Evolutionary conservation across 2,113 vertebrate genomes (phyloP), one percentile per base, ranked within the genome.

Genomic region (Phocoena sinus): DNA sequence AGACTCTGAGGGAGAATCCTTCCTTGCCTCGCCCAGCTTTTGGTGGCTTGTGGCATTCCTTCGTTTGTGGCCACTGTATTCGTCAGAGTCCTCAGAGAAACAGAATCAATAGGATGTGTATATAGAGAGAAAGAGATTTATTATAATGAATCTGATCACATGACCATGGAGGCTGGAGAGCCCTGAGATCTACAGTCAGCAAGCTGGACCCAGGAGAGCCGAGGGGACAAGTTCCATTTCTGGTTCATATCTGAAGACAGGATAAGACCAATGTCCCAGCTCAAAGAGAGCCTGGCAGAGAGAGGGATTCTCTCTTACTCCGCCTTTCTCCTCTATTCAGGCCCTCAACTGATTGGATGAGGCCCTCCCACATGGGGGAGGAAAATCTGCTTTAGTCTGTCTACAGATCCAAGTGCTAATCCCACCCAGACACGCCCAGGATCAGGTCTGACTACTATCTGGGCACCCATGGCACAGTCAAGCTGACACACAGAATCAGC

Each of bases 281-380:
- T 70, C 44, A 10, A 2, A 28, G 33, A 50, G 10, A n/a, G 83
- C 25, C 50, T 0, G 13, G 21, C 20, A 11, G 23, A 5, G 23
- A 2, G 6, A 13, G 0, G 62, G 9, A 0, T 7, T 38, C 21
- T 33, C 15, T 25, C 33, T 20, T 10, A 9, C 31, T 56, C 9
- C 0, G 5, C 14, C 41, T 56, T 50, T 44, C 7, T 18, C 68
- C 31, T 56, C 74, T 0, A 5, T 5, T 3, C 12, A 31, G 47
- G 68, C 13, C 56, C 5, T 84, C 62, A 1, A 14, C 6, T 5
- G 70, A 26, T 0, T 31, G 63, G 70, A 76, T 1, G 10, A 44
- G 53, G 83, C 65, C 47, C 25, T 56, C n/a, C 41, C 23, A 86
- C 68, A 2, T 0, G 0, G 20, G 70, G 36, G 13, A 56, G 41